These are phyloP conservation scores for Lasioglossum albipes DNA, from an alignment of 1,140 invertebrate genomes.

Conservation along the genomic window DNA sequence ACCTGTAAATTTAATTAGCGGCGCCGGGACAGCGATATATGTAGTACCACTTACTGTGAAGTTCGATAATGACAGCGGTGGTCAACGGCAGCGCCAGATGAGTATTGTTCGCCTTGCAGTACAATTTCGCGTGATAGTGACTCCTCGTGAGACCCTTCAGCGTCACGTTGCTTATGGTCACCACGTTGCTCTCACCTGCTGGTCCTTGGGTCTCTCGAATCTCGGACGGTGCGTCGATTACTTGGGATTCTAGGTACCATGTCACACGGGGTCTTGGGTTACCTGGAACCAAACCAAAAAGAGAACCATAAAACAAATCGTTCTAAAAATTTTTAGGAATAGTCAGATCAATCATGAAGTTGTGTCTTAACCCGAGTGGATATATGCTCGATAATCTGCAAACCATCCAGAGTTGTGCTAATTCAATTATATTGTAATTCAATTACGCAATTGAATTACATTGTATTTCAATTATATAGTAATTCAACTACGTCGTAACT, in stretches of 20 bases:
- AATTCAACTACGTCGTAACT: too few species aligned
- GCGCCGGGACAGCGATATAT: too few species aligned
- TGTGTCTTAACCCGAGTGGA: too few species aligned
- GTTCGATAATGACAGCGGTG: slow-evolving; percentile 82
- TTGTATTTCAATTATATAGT: too few species aligned
- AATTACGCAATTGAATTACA: too few species aligned
- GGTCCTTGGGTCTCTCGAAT: slow-evolving; percentile 72
- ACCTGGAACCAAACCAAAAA: slow-evolving; percentile 72
- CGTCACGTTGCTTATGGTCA: slow-evolving; percentile 81
- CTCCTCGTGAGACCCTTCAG: slow-evolving; percentile 76
- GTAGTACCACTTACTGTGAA: slow-evolving; percentile 82
- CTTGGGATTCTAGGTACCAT: slow-evolving; percentile 81
- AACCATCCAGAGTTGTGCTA: too few species aligned
- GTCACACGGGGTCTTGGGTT: slow-evolving; percentile 81
- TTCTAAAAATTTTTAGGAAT: background rate
- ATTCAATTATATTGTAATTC: too few species aligned
- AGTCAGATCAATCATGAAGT: too few species aligned
- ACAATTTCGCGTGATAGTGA: slow-evolving; percentile 81
- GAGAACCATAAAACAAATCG: background rate
- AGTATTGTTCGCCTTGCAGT: slow-evolving; percentile 84
- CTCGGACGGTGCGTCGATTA: slow-evolving; percentile 80
- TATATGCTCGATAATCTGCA: too few species aligned
- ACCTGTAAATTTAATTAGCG: background rate
- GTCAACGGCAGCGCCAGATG: slow-evolving; percentile 80
- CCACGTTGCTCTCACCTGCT: slow-evolving; percentile 70